Percentiles rank a stretch among this genome's conserved stretches.
phyloP scores from a whole-genome alignment of 2,113 vertebrate genomes.

The Paraplagusia blochii region DNA sequence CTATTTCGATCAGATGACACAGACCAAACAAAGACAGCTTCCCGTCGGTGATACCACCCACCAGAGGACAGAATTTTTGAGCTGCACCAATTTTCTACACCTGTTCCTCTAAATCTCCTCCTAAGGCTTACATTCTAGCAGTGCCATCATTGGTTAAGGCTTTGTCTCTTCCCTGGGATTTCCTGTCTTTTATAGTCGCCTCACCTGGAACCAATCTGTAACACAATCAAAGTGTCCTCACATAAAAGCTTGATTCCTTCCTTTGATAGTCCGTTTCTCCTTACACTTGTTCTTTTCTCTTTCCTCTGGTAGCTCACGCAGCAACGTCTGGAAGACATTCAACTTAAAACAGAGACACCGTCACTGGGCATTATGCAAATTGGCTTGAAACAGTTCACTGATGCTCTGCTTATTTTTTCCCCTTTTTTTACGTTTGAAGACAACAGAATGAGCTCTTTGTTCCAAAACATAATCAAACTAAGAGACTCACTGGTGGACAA shows the following conservation, averaged over 20 bases:
- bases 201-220: conserved; percentile 83
- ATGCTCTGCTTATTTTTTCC: conserved; percentile 21
- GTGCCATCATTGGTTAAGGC: conserved; percentile 45
- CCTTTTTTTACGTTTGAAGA: conserved; percentile 39
- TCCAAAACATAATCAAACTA: conserved; percentile 36
- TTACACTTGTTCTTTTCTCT: conserved; percentile 53
- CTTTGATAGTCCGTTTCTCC: conserved; percentile 71
- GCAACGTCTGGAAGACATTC: conserved; percentile 59
- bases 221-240: conserved; percentile 74
- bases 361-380: conserved; percentile 64
- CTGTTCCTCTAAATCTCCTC: conserved; percentile 49
- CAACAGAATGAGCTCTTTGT: conserved; percentile 50
- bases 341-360: conserved; percentile 51
- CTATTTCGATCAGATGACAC: background rate
- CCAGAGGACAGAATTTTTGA: conserved; percentile 36
- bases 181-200: conserved; percentile 34
- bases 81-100: conserved; percentile 48
- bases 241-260: conserved; percentile 73
- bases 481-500: conserved; percentile 30
- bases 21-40: conserved; percentile 7
- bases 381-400: conserved; percentile 57
- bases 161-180: conserved; percentile 47
- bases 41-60: conserved; percentile 43
- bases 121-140: conserved; percentile 48
- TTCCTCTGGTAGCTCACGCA: conserved; percentile 39